These are phyloP conservation scores for Odontesthes bonariensis DNA, from an alignment of 2,113 vertebrate genomes.

Conservation along the genomic window DNA sequence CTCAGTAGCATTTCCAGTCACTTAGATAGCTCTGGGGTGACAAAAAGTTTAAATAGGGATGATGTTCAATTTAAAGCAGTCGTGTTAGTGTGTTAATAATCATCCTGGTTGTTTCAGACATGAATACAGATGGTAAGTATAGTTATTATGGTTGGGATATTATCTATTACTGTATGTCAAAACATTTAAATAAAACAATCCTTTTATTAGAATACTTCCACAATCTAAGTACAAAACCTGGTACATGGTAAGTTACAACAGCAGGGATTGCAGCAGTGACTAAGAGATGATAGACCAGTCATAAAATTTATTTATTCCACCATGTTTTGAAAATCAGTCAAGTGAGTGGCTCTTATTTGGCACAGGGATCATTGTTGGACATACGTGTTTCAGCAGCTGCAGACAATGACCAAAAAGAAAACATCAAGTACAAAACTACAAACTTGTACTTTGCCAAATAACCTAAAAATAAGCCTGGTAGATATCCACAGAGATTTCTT, in stretches of 20 bases:
- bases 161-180: not conserved
- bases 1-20: slow-evolving; percentile 50
- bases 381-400: too few species aligned
- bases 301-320: not conserved
- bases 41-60: slow-evolving; percentile 51
- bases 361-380: too few species aligned
- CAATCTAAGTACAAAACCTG: not conserved
- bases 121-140: not conserved
- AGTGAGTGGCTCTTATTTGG: too few species aligned
- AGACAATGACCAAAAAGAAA: too few species aligned
- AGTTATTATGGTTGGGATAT: not conserved
- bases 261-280: not conserved
- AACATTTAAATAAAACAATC: not conserved
- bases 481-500: too few species aligned
- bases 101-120: slow-evolving; percentile 16
- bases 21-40: slow-evolving; percentile 49
- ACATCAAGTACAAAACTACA: too few species aligned
- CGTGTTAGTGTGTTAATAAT: slow-evolving; percentile 27
- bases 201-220: not conserved
- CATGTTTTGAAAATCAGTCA: too few species aligned
- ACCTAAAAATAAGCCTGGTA: too few species aligned
- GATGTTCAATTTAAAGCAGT: slow-evolving; percentile 35
- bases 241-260: not conserved
- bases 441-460: too few species aligned
- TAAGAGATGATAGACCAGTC: not conserved